Evolutionary conservation across 1,140 invertebrate genomes (phyloP), one percentile per base, ranked within the genome.

Genomic region (Ruditapes philippinarum): DNA sequence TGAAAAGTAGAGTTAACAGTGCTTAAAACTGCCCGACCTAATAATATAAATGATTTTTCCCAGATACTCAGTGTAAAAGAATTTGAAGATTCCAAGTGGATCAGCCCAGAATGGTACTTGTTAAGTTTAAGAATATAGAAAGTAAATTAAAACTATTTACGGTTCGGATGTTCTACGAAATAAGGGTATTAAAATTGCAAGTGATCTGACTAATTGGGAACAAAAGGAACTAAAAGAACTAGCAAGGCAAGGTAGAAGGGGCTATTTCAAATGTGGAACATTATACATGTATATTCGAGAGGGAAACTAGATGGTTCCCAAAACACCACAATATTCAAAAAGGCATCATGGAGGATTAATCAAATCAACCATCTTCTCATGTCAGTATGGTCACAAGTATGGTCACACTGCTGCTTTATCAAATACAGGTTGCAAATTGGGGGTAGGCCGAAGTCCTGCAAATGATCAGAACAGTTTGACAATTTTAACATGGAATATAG

Each of bases 401-500:
- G 14, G n/a, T n/a, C n/a, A n/a, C n/a, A 45, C 42, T 7, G 42
- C 14, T 5, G 42, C 14, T 3, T 28, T 5, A 9, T 31, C 33
- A 33, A n/a, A 31, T 65, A 33, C 25, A 31, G 28, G n/a, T n/a
- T n/a, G n/a, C n/a, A n/a, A n/a, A 65, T 3, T 65, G 33, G 62
- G 62, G 25, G 25, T 3, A 65, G 62, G 62, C 62, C 62, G 19
- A 65, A 36, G 62, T 31, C 19, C 62, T 65, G 31, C 33, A 65
- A n/a, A 65, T 31, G 4, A 31, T 31, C 7, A 65, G 4, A 65
- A 36, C 9, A 36, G 5, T 33, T 11, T 65, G 3, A 33, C 1
- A 3, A 19, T 65, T 65, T 65, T 82, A 82, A 11, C 33, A 19
- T 82, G 80, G 80, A 82, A 82, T 45, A 49, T 82, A 31, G 57